These are phyloP conservation scores for Drosophila algonquin DNA, from an alignment of 2,888 invertebrate species.

Conservation along the genomic window DNA sequence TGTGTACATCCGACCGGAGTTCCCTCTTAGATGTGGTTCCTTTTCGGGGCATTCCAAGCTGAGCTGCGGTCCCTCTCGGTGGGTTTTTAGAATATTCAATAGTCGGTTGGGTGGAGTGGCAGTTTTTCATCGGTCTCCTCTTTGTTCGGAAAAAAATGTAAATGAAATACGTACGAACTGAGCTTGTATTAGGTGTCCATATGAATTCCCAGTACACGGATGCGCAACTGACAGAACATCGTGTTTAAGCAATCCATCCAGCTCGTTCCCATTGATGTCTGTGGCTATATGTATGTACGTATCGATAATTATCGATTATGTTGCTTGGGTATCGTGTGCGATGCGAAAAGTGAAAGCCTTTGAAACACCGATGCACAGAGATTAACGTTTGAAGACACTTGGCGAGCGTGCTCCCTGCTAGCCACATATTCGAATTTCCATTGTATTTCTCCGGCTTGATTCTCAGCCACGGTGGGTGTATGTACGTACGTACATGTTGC, in stretches of 20 bases:
- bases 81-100: not conserved
- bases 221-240: not conserved
- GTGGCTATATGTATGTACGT: not conserved
- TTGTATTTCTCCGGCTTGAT: not conserved
- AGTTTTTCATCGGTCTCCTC: not conserved
- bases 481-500: not conserved
- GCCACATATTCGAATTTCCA: no score
- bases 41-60: no score
- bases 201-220: not conserved
- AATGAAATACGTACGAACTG: not conserved
- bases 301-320: not conserved
- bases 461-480: not conserved
- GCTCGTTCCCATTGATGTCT: not conserved
- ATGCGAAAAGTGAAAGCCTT: not conserved
- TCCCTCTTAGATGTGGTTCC: no score
- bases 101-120: not conserved
- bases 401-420: no score
- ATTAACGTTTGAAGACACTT: not conserved
- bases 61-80: not conserved
- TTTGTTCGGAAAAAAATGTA: not conserved
- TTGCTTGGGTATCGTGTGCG: not conserved
- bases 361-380: not conserved
- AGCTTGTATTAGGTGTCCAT: not conserved
- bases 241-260: not conserved
- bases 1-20: no score